Evolutionary conservation across 1,140 invertebrate species (phyloP).

Genomic region (Cotesia chilonis): DNA sequence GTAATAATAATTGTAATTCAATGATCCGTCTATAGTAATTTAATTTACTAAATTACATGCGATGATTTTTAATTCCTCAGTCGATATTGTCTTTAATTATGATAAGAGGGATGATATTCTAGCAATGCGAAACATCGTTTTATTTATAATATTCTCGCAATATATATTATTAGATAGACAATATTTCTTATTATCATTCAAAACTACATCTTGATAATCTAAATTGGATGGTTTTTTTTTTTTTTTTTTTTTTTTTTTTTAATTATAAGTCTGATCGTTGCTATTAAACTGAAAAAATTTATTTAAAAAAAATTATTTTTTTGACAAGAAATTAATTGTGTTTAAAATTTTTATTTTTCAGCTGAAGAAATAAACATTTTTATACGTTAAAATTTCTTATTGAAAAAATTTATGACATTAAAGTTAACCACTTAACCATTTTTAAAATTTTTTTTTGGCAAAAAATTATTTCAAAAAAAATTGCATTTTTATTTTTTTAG

Average conservation of each 20-base stretch:
- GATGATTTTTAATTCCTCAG: neutral
- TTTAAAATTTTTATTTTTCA: too few relatives aligned
- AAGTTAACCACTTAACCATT: too few relatives aligned
- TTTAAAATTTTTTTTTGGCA: too few relatives aligned
- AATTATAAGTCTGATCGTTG: neutral
- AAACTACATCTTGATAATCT: neutral
- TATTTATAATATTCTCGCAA: neutral
- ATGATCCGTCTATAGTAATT: conserved; percentile 2
- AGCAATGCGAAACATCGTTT: conserved; percentile 26
- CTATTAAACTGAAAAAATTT: neutral
- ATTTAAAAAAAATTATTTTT: too few relatives aligned
- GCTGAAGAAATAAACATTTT: too few relatives aligned
- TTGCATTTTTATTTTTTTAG: too few relatives aligned
- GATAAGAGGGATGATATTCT: conserved; percentile 20
- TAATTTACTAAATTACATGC: neutral
- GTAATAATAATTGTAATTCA: neutral
- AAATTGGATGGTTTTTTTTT: conserved; percentile 28
- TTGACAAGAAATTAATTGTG: too few relatives aligned
- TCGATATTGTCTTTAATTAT: neutral
- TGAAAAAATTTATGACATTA: too few relatives aligned
- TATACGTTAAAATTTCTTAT: too few relatives aligned
- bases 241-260: too few relatives aligned
- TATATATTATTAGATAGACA: neutral
- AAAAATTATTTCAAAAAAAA: too few relatives aligned
- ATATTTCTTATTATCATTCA: too few relatives aligned